These are phyloP conservation scores for Rhinatrema bivittatum DNA, from an alignment of 2,797 vertebrate genomes.

Conservation along the genomic window DNA sequence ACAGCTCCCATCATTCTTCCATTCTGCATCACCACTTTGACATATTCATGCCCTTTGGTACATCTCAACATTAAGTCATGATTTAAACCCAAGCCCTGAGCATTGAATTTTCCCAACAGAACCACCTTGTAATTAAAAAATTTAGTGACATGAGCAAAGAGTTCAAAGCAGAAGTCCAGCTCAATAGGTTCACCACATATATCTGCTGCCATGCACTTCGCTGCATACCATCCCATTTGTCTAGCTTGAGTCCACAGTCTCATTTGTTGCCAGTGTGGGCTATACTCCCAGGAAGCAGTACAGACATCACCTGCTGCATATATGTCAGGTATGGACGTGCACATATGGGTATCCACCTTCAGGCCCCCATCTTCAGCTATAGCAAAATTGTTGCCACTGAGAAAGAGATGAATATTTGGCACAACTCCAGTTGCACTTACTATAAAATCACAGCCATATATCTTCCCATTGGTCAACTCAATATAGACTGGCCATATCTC, in stretches of 20 bases:
- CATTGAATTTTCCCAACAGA: slow-evolving; percentile 86
- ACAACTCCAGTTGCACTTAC: slow-evolving; percentile 88
- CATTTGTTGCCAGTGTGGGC: slow-evolving; percentile 92
- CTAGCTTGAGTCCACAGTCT: slow-evolving; percentile 93
- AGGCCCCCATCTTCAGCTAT: slow-evolving; percentile 75
- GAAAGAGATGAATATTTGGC: slow-evolving; percentile 77
- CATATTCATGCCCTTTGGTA: slow-evolving; percentile 79
- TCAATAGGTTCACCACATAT: slow-evolving; percentile 60
- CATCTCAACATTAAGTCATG: slow-evolving; percentile 85
- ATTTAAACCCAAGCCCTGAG: slow-evolving; percentile 73
- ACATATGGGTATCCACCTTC: slow-evolving; percentile 77
- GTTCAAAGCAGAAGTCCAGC: slow-evolving; percentile 94
- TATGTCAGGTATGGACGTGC: slow-evolving; percentile 65
- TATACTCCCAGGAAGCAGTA: slow-evolving; percentile 76
- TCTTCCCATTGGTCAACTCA: slow-evolving; percentile 78
- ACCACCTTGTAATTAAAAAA: slow-evolving; percentile 98
- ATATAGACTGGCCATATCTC: slow-evolving; percentile 82
- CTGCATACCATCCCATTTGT: slow-evolving; percentile 92
- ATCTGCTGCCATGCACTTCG: slow-evolving; percentile 76
- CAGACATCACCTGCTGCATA: slow-evolving; percentile 91
- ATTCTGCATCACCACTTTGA: slow-evolving; percentile 79
- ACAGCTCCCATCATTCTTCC: slow-evolving; percentile 85
- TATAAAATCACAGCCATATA: slow-evolving; percentile 82
- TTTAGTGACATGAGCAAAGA: slow-evolving; percentile 89
- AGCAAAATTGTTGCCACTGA: slow-evolving; percentile 75